These are phyloP conservation scores for Galemys pyrenaicus DNA, from an alignment of 2,113 vertebrate species.

Conservation along the genomic window DNA sequence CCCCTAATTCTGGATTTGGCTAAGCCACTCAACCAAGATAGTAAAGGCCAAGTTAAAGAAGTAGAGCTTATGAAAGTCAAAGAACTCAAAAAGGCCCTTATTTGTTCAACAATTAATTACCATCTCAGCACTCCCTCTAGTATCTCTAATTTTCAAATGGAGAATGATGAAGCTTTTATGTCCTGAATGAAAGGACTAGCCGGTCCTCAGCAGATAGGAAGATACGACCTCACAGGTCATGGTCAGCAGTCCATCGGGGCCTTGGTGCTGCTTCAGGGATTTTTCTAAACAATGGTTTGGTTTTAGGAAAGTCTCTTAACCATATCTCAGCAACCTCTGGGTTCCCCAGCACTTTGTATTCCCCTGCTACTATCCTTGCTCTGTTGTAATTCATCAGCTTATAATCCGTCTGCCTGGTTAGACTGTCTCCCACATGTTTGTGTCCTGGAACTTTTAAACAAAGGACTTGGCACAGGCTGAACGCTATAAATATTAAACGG, in stretches of 20 bases:
- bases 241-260: background rate
- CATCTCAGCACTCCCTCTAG: background rate
- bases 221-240: background rate
- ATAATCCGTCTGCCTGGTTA: background rate
- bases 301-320: background rate
- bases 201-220: background rate
- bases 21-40: background rate
- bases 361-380: background rate
- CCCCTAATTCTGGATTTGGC: background rate
- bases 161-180: background rate
- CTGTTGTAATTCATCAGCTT: conserved; percentile 38
- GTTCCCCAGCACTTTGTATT: background rate
- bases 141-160: background rate
- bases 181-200: background rate
- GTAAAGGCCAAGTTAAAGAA: background rate
- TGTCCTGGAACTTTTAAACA: conserved; percentile 37
- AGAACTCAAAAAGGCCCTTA: background rate
- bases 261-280: background rate
- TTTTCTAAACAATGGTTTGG: background rate
- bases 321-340: background rate
- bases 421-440: conserved; percentile 35
- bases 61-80: background rate
- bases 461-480: conserved; percentile 34
- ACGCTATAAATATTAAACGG: conserved; percentile 53
- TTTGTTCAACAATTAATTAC: background rate